These are phyloP conservation scores for Monarcha castaneiventris DNA, from an alignment of 2,113 vertebrate species.

Conservation along the genomic window DNA sequence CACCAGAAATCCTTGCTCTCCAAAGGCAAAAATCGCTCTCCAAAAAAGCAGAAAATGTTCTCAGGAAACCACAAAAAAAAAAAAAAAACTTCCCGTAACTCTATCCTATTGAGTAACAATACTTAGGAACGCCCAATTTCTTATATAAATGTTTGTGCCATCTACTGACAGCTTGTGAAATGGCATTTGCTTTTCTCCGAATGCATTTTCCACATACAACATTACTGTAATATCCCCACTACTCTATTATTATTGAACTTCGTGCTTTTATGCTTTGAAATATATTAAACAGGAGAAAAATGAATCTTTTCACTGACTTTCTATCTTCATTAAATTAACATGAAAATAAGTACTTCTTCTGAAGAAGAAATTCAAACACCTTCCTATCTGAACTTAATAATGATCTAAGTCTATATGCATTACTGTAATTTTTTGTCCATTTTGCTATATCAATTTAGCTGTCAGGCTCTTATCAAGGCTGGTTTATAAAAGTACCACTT, in stretches of 20 bases:
- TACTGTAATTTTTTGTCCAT: background rate
- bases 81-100: slow-evolving; percentile 15
- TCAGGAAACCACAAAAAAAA: background rate
- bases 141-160: background rate
- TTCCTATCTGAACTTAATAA: background rate
- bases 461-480: background rate
- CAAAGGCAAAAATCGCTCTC: background rate
- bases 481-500: background rate
- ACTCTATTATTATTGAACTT: background rate
- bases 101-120: background rate
- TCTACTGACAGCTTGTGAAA: slow-evolving; percentile 15
- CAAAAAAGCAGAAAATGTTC: background rate
- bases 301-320: background rate
- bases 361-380: background rate
- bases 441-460: background rate
- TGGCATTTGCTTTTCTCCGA: background rate
- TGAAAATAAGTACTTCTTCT: background rate
- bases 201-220: background rate
- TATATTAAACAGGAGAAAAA: background rate
- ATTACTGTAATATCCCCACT: background rate
- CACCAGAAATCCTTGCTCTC: background rate
- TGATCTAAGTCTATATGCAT: background rate
- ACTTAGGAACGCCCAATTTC: background rate
- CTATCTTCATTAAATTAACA: background rate
- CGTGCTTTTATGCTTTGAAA: background rate